phyloP scores from a whole-genome alignment of 2,888 invertebrate species.

The Pteria penguin region DNA sequence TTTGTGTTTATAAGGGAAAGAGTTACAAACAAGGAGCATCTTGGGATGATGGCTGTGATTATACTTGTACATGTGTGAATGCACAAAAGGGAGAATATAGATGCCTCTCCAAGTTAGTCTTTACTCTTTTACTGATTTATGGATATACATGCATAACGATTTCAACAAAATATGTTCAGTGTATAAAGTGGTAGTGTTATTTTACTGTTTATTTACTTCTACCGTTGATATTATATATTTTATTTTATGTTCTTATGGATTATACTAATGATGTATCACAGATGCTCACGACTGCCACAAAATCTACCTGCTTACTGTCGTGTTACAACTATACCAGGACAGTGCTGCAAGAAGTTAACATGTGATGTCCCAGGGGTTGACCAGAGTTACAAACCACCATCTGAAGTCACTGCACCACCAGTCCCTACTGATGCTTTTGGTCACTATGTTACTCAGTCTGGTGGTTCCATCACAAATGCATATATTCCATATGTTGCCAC shows the following conservation, averaged over 20 bases:
- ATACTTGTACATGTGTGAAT: constrained; percentile 63
- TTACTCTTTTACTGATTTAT: not conserved
- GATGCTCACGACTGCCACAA: constrained; percentile 63
- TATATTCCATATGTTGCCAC: constrained; percentile 7
- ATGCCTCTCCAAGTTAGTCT: constrained; percentile 62
- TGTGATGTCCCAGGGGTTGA: constrained; percentile 67
- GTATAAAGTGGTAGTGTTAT: no score
- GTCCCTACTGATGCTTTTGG: constrained; percentile 47
- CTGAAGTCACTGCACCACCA: constrained; percentile 58
- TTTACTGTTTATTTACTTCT: no score
- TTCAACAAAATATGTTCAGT: no score
- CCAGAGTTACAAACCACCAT: constrained; percentile 56
- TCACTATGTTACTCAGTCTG: constrained; percentile 22
- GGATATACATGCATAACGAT: no score
- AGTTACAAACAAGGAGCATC: constrained; percentile 59
- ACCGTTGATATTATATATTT: no score
- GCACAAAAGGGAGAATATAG: constrained; percentile 58
- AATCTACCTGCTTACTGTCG: constrained; percentile 64
- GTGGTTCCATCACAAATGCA: constrained; percentile 1
- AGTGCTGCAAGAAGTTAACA: constrained; percentile 64
- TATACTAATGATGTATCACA: no score
- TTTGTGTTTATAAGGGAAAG: constrained; percentile 64
- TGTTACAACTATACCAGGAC: constrained; percentile 60
- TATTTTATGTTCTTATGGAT: no score
- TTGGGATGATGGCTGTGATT: constrained; percentile 67